Base-by-base conservation (phyloP, 2,797 vertebrate species). In the Stomatorhinus walkeri region DNA sequence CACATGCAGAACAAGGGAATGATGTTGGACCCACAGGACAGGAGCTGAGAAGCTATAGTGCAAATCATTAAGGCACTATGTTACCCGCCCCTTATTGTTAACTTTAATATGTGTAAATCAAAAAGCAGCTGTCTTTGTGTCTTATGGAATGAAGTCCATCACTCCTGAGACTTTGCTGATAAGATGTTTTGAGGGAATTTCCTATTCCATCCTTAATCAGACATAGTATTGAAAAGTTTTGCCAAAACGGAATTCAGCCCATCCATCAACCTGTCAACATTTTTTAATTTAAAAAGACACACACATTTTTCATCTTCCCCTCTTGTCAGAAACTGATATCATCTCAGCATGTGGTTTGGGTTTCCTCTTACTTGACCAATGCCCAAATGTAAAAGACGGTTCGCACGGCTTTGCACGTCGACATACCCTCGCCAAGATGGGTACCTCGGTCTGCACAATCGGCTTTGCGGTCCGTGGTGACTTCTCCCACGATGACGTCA, bases 221-320 rank as follows among this genome's bases (percentile, higher is more conserved):
- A 40, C 89, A 64, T 88, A 68, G 56, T 87, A 84, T 56, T 36
- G 72, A 83, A 88, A 89, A 59, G 56, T 87, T 81, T 83, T 61
- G 43, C 52, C 10, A 64, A 88, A 87, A 89, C 76, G 64, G 64
- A 84, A 89, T 68, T 24, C 89, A 64, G 52, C 19, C 52, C 89
- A 89, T 89, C 87, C 87, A 89, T 89, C 89, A 89, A 49, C 14
- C 85, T 89, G 89, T 87, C 85, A 51, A 79, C 68, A 89, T 87
- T 89, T 87, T 89, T 76, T 76, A 59, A 87, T 61, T 87, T 81
- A 84, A 89, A 81, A 51, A 81, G 46, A 84, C 76, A 85, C 85
- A 89, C 48, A 87, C 89, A 89, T 87, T 89, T 88, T 87, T 89
- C 87, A 87, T 89, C 87, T 72, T 28, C 54, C 16, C 52, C 3